phyloP scores from a whole-genome alignment of 2,113 vertebrate species.

The Isurus oxyrinchus region DNA sequence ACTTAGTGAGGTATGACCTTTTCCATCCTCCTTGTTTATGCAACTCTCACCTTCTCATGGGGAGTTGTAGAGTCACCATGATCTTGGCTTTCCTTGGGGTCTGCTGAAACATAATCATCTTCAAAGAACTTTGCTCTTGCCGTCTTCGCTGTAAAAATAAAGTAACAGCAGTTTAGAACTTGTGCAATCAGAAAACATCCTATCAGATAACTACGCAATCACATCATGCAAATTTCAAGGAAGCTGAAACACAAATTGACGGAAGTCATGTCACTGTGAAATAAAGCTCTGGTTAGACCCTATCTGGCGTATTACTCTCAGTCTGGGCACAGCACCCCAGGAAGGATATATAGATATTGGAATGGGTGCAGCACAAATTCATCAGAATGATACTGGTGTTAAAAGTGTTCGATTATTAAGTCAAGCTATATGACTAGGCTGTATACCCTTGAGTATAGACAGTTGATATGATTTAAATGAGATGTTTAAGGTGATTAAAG shows the following conservation, averaged over 20 bases:
- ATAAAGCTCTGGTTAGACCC: not conserved
- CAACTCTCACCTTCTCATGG: not conserved
- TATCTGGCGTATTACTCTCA: not conserved
- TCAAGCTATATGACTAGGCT: not conserved
- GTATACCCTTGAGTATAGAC: not conserved
- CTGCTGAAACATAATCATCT: not conserved
- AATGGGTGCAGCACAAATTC: not conserved
- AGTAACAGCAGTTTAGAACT: not conserved
- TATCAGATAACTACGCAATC: not conserved
- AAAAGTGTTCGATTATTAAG: not conserved
- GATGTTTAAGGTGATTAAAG: too few relatives aligned
- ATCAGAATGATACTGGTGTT: not conserved
- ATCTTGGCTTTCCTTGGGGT: not conserved
- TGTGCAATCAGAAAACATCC: not conserved
- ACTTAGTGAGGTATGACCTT: not conserved
- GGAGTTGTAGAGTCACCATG: not conserved
- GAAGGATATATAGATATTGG: not conserved
- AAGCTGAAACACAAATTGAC: not conserved
- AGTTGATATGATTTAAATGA: not conserved
- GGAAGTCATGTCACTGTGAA: not conserved
- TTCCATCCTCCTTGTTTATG: not conserved
- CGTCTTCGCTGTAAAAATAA: not conserved
- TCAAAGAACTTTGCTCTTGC: conserved; percentile 20
- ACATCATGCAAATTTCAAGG: not conserved
- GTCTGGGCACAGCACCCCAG: not conserved